Base-by-base conservation (phyloP, 2,113 vertebrate genomes). In the Pterocles gutturalis region DNA sequence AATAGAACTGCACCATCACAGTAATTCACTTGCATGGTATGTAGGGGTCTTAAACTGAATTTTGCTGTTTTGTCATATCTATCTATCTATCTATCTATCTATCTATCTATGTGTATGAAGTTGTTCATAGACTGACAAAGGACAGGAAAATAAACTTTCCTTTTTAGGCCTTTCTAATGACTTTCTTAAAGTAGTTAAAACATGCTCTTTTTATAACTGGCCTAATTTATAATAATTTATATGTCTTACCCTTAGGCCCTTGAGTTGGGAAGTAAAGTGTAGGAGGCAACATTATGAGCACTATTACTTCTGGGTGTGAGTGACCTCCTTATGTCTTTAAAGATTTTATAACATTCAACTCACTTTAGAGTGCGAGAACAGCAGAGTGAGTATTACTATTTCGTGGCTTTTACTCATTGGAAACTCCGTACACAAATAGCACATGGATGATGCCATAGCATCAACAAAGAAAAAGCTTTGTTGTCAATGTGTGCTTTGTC, bases 51-150 rank as follows among this genome's bases (percentile, higher is more conserved):
- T 71, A 53, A 79, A 57, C 1, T 33, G 26, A 71, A 36, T 66
- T 76, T 83, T 71, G 2, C 3, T 66, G 4, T 13, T 90, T 85
- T 41, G 49, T 34, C 14, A 10, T 54, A 6, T 43, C 18, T 71
- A 5, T 31, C 65, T n/a, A 7, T 31, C 24, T 41, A 29, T 22
- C 69, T 72, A 16, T 13, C 43, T 60, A 11, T 13, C 29, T 48
- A n/a, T 21, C 36, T 69, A n/a, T 48, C 20, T 58, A 1, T 22
- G 13, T 26, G 17, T 6, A 3, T 0, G 9, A 4, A 4, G 9
- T 36, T 33, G 2, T 31, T 46, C 25, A 26, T 2, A 36, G 33
- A 26, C 1, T 6, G 8, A 33, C 9, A 86, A 80, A 28, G 1
- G 8, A 43, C 33, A 71, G 49, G 33, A 80, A 79, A 66, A 53